phyloP scores from a whole-genome alignment of 1,140 invertebrate genomes.

The Oedothorax gibbosus region DNA sequence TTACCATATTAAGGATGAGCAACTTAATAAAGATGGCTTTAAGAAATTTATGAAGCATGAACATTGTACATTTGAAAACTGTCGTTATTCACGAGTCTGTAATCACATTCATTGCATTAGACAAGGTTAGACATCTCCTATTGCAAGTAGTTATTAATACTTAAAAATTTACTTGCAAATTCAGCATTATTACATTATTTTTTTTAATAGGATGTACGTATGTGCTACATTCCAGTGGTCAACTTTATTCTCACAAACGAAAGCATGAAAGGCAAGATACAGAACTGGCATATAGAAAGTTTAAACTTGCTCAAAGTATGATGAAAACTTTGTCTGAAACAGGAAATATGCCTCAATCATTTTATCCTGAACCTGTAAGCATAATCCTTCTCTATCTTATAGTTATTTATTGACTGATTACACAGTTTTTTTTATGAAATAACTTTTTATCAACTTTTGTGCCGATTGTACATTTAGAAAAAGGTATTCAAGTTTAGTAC shows the following conservation, averaged over 20 bases:
- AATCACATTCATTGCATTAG: constrained; percentile 99
- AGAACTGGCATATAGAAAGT: constrained; percentile 84
- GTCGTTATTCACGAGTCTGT: constrained; percentile 92
- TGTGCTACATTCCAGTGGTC: constrained; percentile 94
- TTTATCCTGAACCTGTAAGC: constrained; percentile 57
- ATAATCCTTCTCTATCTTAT: background rate
- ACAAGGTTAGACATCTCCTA: constrained; percentile 71
- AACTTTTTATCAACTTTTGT: no score
- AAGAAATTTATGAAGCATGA: constrained; percentile 99
- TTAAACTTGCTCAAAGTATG: constrained; percentile 76
- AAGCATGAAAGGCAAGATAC: constrained; percentile 95
- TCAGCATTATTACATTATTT: constrained; percentile 29
- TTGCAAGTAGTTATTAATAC: background rate
- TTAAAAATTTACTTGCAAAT: constrained; percentile 7
- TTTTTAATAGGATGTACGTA: constrained; percentile 82
- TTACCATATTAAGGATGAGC: constrained; percentile 98
- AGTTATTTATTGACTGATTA: no score
- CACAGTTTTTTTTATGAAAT: no score
- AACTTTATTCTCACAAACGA: constrained; percentile 96
- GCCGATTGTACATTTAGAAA: no score
- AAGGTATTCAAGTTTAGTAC: no score
- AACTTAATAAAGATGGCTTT: constrained; percentile 94
- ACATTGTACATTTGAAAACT: constrained; percentile 88
- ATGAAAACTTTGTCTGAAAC: constrained; percentile 65
- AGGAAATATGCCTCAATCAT: constrained; percentile 34